Base-by-base conservation (phyloP, 2,113 vertebrate genomes). In the Aptenodytes patagonicus region DNA sequence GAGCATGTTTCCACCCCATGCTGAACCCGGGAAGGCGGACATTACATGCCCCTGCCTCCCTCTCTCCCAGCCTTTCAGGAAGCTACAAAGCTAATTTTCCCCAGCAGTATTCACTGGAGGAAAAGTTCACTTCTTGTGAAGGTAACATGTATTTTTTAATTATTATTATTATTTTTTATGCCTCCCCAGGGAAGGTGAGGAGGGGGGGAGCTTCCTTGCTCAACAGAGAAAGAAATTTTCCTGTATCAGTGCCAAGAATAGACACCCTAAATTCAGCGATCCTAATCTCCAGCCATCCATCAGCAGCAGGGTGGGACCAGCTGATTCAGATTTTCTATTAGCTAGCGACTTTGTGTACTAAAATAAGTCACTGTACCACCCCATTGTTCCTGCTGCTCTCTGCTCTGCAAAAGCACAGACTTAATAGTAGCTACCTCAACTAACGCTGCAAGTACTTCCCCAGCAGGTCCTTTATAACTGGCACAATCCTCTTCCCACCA, bases 311-410 rank as follows among this genome's bases (percentile, higher is more conserved):
- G 96, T 94, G 94, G 95, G 79, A 89, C 92, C 84, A 91, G 82
- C 82, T 97, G 96, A 97, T 95, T 96, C 95, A 97, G 66, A 87
- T 91, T 95, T 97, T 95, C 95, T 97, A 96, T 97, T 91, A 94
- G 96, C 90, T 51, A 73, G 82, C 4, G 49, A 97, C 93, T 96
- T 80, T 95, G 94, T 89, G 95, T 87, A 76, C 95, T 95, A 97
- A 97, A 97, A 97, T 96, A 89, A 95, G 55, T 29, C 87, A 52
- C 62, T 42, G 89, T 83, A 96, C 93, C 95, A 96, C 90, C 95
- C 96, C 94, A 69, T 93, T 80, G 86, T 95, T 97, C 92, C 91
- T 70, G 47, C 86, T 38, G 68, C 68, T 79, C 51, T 28, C 65
- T 20, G 69, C 62, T 91, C 77, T n/a, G 58, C 61, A 44, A 64